phyloP scores from a whole-genome alignment of 2,113 vertebrate species.

The Alligator mississippiensis region DNA sequence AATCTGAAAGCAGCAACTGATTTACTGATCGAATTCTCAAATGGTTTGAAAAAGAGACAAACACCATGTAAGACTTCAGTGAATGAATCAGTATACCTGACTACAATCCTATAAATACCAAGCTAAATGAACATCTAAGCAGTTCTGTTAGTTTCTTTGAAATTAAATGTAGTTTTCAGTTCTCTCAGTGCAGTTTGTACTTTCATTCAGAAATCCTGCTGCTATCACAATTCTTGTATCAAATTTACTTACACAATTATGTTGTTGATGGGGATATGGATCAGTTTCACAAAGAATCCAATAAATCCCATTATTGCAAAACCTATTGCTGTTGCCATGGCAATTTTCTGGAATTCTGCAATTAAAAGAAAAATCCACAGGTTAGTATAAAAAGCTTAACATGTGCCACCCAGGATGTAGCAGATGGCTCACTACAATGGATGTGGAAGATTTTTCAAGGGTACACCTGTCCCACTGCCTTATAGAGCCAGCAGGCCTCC shows the following conservation, averaged over 20 bases:
- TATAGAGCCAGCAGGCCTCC: background rate
- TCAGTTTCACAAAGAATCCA: slow-evolving; percentile 98
- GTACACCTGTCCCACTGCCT: too few relatives aligned
- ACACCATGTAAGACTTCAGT: background rate
- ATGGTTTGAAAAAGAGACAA: background rate
- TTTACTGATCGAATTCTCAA: background rate
- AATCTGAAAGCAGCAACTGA: background rate
- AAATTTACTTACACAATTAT: slow-evolving; percentile 96
- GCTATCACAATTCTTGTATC: background rate
- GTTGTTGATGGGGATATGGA: slow-evolving; percentile 99
- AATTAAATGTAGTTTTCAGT: background rate
- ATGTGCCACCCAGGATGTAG: background rate
- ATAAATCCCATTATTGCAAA: slow-evolving; percentile 99
- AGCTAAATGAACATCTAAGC: background rate
- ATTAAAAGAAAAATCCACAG: background rate
- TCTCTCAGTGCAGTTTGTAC: background rate
- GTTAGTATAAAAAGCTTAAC: background rate
- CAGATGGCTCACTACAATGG: background rate
- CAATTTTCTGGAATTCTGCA: slow-evolving; percentile 98
- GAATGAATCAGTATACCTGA: background rate
- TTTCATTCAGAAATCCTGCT: background rate
- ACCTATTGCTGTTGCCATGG: slow-evolving; percentile 98
- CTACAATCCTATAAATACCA: fast-evolving
- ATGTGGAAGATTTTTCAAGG: background rate
- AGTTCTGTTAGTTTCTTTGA: background rate